Base-by-base conservation (phyloP, 2,113 vertebrate genomes). In the Cygnus buccinator region DNA sequence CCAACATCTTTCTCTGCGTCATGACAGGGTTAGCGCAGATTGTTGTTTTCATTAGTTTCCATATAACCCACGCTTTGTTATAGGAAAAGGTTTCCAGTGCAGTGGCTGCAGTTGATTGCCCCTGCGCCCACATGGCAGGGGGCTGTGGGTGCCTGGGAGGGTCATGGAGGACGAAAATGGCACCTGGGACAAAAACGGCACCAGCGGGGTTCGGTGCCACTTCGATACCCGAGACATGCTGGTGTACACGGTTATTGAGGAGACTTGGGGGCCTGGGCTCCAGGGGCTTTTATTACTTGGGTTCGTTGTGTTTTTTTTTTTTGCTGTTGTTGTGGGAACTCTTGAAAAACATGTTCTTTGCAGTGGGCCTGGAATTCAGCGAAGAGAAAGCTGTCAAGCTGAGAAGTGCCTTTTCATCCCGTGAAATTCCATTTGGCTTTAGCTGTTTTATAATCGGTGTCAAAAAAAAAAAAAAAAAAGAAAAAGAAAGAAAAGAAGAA, bases 381-480 rank as follows among this genome's bases (percentile, higher is more conserved):
- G 0, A 84, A 65, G 80, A 44, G 67, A 89, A 91, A 91, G 35
- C 66, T 77, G 75, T 90, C 70, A 92, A 59, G 73, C 84, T 87
- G 81, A 89, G 66, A 87, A 97, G 81, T 84, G 73, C 46, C 61
- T 77, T 91, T 87, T 84, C n/a, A 28, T 73, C 52, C 80, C 3
- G 0, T 82, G 87, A 82, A 91, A 91, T 94, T 95, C 84, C 26
- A n/a, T 89, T 91, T 81, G 62, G 66, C 89, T 92, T 91, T 74
- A 90, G 66, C n/a, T 61, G 72, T 16, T 68, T 87, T 81, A 61
- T 68, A 35, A 39, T 33, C 33, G 86, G 25, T 65, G 62, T 65
- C 62, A 37, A 41, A 41, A 41, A 65, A 41, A 65, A 65, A 29
- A 63, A 44, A 17, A 35, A 70, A 66, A 20, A 66, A 33, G 35